A percentile compares a stretch with the other conserved stretches of the same genome.
Evolutionary conservation across 2,113 vertebrate genomes (phyloP).

Genomic region (Piaya cayana): DNA sequence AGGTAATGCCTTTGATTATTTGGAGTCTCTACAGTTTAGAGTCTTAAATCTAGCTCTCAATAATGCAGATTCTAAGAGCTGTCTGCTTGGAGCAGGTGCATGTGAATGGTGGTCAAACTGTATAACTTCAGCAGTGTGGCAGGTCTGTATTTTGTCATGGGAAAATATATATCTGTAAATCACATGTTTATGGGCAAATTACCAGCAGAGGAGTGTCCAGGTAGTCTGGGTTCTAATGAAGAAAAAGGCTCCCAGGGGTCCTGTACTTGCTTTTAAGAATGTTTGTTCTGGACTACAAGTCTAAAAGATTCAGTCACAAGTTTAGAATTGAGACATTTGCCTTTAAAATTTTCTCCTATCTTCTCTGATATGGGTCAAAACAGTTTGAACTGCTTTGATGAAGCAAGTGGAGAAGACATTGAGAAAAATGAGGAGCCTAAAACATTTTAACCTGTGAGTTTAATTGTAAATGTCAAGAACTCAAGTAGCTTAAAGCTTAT

Average conservation of each 20-base stretch:
- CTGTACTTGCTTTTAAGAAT: not conserved
- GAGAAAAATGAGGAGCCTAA: not conserved
- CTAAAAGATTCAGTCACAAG: not conserved
- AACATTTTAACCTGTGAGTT: not conserved
- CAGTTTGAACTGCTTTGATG: not conserved
- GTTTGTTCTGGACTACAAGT: not conserved
- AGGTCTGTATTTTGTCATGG: not conserved
- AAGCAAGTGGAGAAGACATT: not conserved
- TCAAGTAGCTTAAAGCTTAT: not conserved
- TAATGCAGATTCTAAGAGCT: not conserved
- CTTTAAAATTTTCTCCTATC: too few species aligned
- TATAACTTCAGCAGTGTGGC: too few species aligned
- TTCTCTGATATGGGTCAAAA: not conserved
- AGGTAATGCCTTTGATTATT: too few species aligned
- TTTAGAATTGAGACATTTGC: not conserved
- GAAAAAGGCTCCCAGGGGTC: not conserved
- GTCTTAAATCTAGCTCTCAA: too few species aligned
- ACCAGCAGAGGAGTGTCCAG: not conserved
- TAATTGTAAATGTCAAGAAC: not conserved
- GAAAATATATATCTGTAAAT: not conserved
- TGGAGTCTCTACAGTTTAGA: not conserved
- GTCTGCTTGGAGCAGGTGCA: not conserved
- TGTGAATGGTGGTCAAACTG: not conserved
- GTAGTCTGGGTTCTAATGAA: not conserved
- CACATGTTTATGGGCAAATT: not conserved